Evolutionary conservation across 2,797 vertebrate genomes (phyloP), one percentile per base, ranked within the genome.

Genomic region (Myotis daubentonii): DNA sequence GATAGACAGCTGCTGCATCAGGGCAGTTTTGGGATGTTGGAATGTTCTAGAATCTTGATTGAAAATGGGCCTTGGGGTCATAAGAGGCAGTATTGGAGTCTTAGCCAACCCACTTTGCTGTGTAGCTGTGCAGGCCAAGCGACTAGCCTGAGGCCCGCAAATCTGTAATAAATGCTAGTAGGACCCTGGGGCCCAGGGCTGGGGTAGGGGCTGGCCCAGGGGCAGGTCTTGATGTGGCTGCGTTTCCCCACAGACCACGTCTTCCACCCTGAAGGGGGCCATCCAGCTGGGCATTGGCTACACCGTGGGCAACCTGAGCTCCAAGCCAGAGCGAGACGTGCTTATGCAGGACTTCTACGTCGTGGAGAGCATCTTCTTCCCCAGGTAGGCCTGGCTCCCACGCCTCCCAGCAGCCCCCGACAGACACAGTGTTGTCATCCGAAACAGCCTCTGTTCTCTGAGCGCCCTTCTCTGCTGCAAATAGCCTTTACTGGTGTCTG

Each of bases 281-380:
- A 99, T 99, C 97, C 99, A 99, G 98, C 98, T 99, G 74, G 99
- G 99, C 22, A 99, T 99, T n/a, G 99, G 99, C 75, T 99, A 99
- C 94, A 99, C 99, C 0, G 99, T 99, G 5, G 99, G 99, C 93
- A 99, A 99, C 97, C 98, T 99, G 97, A 99, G 99, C 98, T 99
- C 99, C 97, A 99, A 99, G 97, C 99, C 99, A 0, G 99, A 99
- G 97, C 98, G 99, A 10, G 99, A 99, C 57, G 99, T 99, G 86
- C 98, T 99, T 91, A 99, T 99, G 99, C 99, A 99, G 96, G 99
- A 99, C 97, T 99, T 99, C 98, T 99, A 99, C 0, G 99, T 99
- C 87, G 99, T 99, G 80, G 99, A 99, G 97, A 99, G 99, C 98
- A 99, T 99, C 97, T 99, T 99, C 98, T 99, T 99, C 96, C 99